Percentiles rank a stretch among this genome's conserved stretches.
These are phyloP conservation scores for Axea sp. DNA, from an alignment of 2,888 invertebrate species.

Conservation along the genomic window DNA sequence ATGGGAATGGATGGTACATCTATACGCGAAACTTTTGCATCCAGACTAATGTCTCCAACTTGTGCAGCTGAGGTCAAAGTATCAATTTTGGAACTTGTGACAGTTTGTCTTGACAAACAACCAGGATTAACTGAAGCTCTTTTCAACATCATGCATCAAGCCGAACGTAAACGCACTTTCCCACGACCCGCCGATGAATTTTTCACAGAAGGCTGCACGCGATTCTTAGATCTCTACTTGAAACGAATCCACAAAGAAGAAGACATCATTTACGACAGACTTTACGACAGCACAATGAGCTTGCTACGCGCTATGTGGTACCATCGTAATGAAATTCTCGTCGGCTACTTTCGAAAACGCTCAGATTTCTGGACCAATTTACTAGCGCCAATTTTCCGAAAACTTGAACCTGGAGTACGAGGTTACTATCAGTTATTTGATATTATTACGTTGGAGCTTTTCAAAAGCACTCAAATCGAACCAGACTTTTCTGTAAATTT, in stretches of 20 bases:
- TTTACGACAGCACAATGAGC: conserved; percentile 77
- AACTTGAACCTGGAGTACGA: conserved; percentile 69
- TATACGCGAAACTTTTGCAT: conserved; percentile 82
- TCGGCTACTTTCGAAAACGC: conserved; percentile 76
- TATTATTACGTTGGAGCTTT: conserved; percentile 77
- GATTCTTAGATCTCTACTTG: conserved; percentile 75
- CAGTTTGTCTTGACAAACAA: conserved; percentile 79
- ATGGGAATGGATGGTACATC: conserved; percentile 82
- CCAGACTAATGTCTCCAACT: conserved; percentile 80
- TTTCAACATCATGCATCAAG: conserved; percentile 78
- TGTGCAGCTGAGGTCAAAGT: conserved; percentile 80
- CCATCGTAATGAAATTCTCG: conserved; percentile 77
- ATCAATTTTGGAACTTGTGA: conserved; percentile 79
- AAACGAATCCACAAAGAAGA: conserved; percentile 73
- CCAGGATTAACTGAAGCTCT: conserved; percentile 79
- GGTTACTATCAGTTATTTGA: conserved; percentile 77
- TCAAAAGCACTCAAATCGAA: conserved; percentile 73
- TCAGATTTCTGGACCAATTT: conserved; percentile 77
- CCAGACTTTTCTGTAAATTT: conserved; percentile 73
- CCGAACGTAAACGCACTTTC: conserved; percentile 76
- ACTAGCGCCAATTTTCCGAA: conserved; percentile 74
- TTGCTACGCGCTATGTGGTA: conserved; percentile 78
- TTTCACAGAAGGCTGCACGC: conserved; percentile 76
- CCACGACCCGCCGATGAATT: conserved; percentile 77
- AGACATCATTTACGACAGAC: conserved; percentile 73